Evolutionary conservation across 2,888 invertebrate genomes (phyloP).

Genomic region (Aphrophora alni): DNA sequence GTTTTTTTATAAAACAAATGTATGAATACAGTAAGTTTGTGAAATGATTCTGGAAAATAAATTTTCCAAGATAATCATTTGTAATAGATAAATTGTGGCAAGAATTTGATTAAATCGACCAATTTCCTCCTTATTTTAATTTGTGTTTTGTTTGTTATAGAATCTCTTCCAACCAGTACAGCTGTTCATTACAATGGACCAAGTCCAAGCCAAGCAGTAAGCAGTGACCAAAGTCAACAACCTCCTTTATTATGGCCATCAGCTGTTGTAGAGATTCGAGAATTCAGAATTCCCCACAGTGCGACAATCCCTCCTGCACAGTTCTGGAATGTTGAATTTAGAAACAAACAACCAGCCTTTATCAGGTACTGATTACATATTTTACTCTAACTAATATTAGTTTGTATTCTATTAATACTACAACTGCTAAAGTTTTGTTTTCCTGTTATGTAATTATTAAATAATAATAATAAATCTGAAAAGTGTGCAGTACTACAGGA

Average conservation of each 20-base stretch:
- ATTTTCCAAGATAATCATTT: no score
- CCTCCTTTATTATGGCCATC: conserved; percentile 64
- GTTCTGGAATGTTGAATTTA: conserved; percentile 93
- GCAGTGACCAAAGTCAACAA: conserved; percentile 54
- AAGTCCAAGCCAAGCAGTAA: conserved; percentile 44
- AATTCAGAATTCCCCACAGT: conserved; percentile 83
- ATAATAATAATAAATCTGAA: no score
- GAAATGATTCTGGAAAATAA: no score
- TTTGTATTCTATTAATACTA: not conserved
- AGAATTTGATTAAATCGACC: no score
- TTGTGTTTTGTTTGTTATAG: no score
- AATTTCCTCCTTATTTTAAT: no score
- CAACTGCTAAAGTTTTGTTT: not conserved
- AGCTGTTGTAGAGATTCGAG: conserved; percentile 81
- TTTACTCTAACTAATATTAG: not conserved
- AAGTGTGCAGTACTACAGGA: no score
- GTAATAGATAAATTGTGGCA: no score
- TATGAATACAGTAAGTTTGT: no score
- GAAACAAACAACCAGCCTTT: conserved; percentile 88
- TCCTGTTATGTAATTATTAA: no score
- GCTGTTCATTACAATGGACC: conserved; percentile 67
- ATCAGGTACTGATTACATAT: conserved; percentile 59
- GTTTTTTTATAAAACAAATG: no score
- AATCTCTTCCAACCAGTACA: conserved; percentile 75
- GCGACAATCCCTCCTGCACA: conserved; percentile 88